phyloP scores from a whole-genome alignment of 2,888 invertebrate species.

The Temnothorax ravouxi region DNA sequence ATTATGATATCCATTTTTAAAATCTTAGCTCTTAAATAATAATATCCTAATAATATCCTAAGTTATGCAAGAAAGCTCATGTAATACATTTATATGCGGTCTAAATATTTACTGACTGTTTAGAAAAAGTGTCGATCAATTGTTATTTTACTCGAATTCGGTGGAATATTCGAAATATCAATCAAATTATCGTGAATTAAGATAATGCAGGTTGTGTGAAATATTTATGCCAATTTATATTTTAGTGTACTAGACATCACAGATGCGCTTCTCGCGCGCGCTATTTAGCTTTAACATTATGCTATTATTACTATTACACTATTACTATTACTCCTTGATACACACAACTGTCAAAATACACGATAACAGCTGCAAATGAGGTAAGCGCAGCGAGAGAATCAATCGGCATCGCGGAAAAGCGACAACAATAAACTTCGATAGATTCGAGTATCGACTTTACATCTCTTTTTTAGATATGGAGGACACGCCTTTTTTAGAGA shows the following conservation, averaged over 20 bases:
- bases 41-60: background rate
- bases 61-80: background rate
- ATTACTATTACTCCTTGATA: too few relatives aligned
- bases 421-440: too few relatives aligned
- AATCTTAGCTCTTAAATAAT: background rate
- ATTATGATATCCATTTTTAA: background rate
- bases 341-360: too few relatives aligned
- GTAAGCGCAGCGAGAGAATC: too few relatives aligned
- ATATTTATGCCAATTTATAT: slow-evolving; percentile 1
- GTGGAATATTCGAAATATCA: slow-evolving; percentile 13
- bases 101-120: background rate
- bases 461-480: too few relatives aligned
- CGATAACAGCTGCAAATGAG: too few relatives aligned
- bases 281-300: too few relatives aligned
- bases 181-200: background rate
- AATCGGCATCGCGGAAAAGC: too few relatives aligned
- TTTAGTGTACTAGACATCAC: background rate
- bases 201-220: background rate
- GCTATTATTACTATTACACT: too few relatives aligned
- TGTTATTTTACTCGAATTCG: background rate
- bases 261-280: too few relatives aligned
- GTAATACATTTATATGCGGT: background rate
- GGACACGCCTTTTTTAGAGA: too few relatives aligned
- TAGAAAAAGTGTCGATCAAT: background rate
- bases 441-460: too few relatives aligned